Evolutionary conservation across 2,888 invertebrate genomes (phyloP).

Genomic region (Spisula subtruncata): DNA sequence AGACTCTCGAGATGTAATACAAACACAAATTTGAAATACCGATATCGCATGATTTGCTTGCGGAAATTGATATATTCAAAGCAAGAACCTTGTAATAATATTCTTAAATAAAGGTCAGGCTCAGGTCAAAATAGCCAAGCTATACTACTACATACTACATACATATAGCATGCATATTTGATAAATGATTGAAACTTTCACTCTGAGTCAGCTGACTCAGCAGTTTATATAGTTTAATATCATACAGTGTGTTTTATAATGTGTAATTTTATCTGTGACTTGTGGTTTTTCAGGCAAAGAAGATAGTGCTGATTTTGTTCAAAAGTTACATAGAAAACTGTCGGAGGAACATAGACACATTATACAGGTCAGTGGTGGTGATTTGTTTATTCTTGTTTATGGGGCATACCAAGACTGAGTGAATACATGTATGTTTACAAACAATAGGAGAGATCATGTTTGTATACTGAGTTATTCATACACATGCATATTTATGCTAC

Average conservation of each 20-base stretch:
- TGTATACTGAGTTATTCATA: too few relatives aligned
- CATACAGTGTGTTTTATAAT: neutral
- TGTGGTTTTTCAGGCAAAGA: conserved; percentile 64
- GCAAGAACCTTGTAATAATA: too few relatives aligned
- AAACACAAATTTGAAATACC: too few relatives aligned
- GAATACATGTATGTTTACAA: too few relatives aligned
- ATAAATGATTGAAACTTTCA: neutral
- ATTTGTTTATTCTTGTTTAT: neutral
- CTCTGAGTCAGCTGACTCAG: neutral
- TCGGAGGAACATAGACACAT: conserved; percentile 74
- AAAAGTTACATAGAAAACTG: conserved; percentile 70
- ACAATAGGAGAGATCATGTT: too few relatives aligned
- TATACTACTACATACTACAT: too few relatives aligned
- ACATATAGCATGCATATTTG: neutral
- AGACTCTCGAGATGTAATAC: too few relatives aligned
- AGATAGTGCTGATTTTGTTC: conserved; percentile 63
- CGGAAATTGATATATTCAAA: too few relatives aligned
- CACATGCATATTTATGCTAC: too few relatives aligned
- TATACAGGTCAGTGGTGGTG: conserved; percentile 67
- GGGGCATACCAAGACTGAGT: neutral
- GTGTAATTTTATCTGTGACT: neutral
- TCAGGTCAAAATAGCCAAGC: too few relatives aligned
- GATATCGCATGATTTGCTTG: too few relatives aligned
- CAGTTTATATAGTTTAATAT: neutral
- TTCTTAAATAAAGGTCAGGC: too few relatives aligned